These are phyloP conservation scores for Crotalus horridus DNA, from an alignment of 2,113 vertebrate species.

Conservation along the genomic window DNA sequence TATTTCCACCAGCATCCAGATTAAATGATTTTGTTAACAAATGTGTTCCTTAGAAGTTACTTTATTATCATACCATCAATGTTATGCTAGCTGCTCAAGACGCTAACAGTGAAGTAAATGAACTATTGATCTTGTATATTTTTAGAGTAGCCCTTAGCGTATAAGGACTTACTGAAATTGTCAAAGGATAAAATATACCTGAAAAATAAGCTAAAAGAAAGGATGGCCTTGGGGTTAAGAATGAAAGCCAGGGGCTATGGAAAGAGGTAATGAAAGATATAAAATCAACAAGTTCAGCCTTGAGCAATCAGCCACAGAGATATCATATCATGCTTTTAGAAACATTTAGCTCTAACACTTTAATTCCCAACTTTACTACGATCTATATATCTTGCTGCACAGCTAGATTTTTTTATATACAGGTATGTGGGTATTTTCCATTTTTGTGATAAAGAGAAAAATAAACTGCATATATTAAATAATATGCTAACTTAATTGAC, in stretches of 20 bases:
- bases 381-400: background rate
- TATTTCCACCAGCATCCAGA: background rate
- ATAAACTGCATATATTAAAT: background rate
- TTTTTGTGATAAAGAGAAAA: background rate
- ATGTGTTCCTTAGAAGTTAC: background rate
- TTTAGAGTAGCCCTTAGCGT: background rate
- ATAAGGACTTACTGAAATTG: slow-evolving; percentile 10
- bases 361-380: background rate
- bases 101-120: background rate
- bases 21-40: background rate
- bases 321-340: slow-evolving; percentile 26
- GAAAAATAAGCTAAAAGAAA: slow-evolving; percentile 18
- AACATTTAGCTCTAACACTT: background rate
- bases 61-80: slow-evolving; percentile 10
- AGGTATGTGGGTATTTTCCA: background rate
- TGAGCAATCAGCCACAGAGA: background rate
- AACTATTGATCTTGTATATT: slow-evolving; percentile 18
- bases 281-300: slow-evolving; percentile 18
- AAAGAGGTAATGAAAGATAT: slow-evolving; percentile 17
- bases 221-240: slow-evolving; percentile 10
- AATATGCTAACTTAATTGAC: accelerated
- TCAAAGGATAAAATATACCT: slow-evolving; percentile 26
- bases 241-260: background rate
- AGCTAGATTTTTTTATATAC: background rate
- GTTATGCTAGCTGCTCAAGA: background rate